phyloP scores from a whole-genome alignment of 2,888 invertebrate species.

The Melieria crassipennis region DNA sequence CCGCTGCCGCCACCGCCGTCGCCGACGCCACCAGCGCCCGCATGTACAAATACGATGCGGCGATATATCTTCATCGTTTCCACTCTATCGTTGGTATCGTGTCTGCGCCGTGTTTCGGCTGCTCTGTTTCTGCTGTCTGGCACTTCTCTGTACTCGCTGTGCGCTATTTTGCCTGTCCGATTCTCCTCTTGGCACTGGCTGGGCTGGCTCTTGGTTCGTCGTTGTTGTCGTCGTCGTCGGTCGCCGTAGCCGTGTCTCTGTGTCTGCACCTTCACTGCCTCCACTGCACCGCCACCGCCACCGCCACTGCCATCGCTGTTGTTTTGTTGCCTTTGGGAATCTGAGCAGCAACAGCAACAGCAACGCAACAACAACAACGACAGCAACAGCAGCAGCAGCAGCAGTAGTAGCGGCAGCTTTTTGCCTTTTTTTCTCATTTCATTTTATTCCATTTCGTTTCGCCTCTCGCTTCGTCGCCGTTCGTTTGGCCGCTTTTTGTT shows the following conservation, averaged over 20 bases:
- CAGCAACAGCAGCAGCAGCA: constrained; percentile 12
- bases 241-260: background rate
- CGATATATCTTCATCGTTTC: no score
- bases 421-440: background rate
- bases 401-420: background rate
- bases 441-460: background rate
- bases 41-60: no score
- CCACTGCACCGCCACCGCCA: background rate
- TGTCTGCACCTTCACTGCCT: background rate
- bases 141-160: no score
- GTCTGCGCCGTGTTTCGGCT: no score
- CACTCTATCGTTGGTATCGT: no score
- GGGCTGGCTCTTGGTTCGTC: constrained; percentile 11
- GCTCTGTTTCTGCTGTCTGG: no score
- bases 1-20: no score
- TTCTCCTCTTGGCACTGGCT: constrained; percentile 16
- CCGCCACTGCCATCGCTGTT: background rate
- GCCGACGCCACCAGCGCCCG: no score
- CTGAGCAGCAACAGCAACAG: constrained; percentile 11
- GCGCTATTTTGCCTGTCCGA: constrained; percentile 20
- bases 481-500: constrained; percentile 22
- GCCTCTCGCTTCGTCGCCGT: background rate
- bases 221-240: constrained; percentile 1
- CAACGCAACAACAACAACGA: background rate
- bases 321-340: constrained; percentile 16